phyloP scores from a whole-genome alignment of 2,888 invertebrate species.

The Chaetogeoica ovagalla region DNA sequence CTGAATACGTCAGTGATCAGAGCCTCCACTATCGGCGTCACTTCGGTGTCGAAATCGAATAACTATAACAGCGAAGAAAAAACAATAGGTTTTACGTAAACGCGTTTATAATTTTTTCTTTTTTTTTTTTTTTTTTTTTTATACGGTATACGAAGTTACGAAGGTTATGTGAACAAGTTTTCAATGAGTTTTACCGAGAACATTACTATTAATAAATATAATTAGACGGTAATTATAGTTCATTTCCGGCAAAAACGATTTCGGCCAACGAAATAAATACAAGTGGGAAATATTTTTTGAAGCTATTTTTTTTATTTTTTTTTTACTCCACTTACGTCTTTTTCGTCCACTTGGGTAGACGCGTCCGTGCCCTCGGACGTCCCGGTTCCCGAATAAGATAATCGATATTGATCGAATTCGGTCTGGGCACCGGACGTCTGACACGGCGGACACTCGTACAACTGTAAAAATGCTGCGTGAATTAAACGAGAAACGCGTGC shows the following conservation, averaged over 20 bases:
- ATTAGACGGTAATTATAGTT: too few relatives aligned
- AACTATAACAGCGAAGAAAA: constrained; percentile 62
- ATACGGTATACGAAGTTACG: too few relatives aligned
- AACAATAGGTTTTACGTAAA: not conserved
- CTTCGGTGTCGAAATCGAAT: constrained; percentile 90
- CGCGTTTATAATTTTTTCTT: too few relatives aligned
- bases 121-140: too few relatives aligned
- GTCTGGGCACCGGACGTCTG: constrained; percentile 35
- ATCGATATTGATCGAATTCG: constrained; percentile 2
- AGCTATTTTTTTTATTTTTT: too few relatives aligned
- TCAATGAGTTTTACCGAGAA: too few relatives aligned
- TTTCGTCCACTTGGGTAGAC: constrained; percentile 39
- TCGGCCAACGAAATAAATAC: not conserved
- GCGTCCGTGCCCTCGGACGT: constrained; percentile 19
- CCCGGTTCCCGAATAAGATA: constrained; percentile 1
- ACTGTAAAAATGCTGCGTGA: not conserved
- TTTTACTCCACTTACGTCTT: constrained; percentile 29
- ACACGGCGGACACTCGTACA: constrained; percentile 14
- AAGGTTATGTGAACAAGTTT: too few relatives aligned
- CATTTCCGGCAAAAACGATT: too few relatives aligned
- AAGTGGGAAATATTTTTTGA: not conserved
- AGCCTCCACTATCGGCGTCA: constrained; percentile 85
- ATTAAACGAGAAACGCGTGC: too few relatives aligned
- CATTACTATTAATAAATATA: too few relatives aligned
- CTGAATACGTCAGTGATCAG: constrained; percentile 87